Percentiles rank a stretch among this genome's conserved stretches.
These are phyloP conservation scores for Lepisosteus oculatus DNA, from an alignment of 2,113 vertebrate genomes.

Conservation along the genomic window DNA sequence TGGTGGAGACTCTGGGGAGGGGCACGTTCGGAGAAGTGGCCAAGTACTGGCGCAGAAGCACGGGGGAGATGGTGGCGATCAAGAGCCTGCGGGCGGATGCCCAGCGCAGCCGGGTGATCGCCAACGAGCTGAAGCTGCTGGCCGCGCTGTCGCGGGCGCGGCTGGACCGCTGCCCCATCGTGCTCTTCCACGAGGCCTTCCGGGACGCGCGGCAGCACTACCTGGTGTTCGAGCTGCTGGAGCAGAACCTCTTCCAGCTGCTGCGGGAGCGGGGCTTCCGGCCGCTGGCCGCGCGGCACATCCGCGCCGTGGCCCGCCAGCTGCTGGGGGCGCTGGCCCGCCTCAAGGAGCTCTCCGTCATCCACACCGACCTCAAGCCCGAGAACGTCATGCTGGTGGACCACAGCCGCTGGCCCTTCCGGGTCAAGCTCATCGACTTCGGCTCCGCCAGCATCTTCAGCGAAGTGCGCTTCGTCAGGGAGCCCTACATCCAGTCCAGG, in stretches of 20 bases:
- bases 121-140: conserved; percentile 62
- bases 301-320: conserved; percentile 61
- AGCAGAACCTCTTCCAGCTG: conserved; percentile 68
- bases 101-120: conserved; percentile 41
- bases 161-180: conserved; percentile 50
- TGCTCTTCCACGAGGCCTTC: conserved; percentile 65
- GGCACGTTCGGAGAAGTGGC: conserved; percentile 71
- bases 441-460: conserved; percentile 65
- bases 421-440: conserved; percentile 70
- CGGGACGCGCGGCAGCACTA: conserved; percentile 48
- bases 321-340: conserved; percentile 60
- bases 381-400: conserved; percentile 77
- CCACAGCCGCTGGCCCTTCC: conserved; percentile 58
- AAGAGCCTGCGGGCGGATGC: conserved; percentile 57
- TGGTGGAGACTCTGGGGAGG: conserved; percentile 49
- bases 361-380: conserved; percentile 68
- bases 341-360: conserved; percentile 68
- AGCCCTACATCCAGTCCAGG: conserved; percentile 71
- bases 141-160: conserved; percentile 44
- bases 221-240: conserved; percentile 69
- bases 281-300: conserved; percentile 52
- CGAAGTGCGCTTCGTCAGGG: conserved; percentile 51
- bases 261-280: conserved; percentile 66
- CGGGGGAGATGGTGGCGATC: conserved; percentile 66
- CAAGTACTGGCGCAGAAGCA: conserved; percentile 59